A percentile compares a stretch with the other conserved stretches of the same genome.
Evolutionary conservation across 2,113 vertebrate species (phyloP).

Genomic region (Cyrtonyx montezumae): DNA sequence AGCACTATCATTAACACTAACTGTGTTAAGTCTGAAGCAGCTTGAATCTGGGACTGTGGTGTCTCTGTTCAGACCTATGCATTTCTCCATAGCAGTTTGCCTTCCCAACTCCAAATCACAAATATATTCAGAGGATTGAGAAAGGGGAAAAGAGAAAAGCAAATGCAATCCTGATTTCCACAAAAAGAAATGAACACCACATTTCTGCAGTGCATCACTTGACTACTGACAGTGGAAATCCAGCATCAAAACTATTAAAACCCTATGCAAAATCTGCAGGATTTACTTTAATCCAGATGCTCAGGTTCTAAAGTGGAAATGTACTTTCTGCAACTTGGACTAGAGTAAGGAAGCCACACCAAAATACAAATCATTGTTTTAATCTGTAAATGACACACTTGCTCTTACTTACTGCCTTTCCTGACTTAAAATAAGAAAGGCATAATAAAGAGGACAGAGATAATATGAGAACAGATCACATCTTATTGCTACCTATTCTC

Average conservation of each 20-base stretch:
- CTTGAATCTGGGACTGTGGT: neutral
- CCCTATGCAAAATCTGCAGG: neutral
- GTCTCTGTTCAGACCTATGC: neutral
- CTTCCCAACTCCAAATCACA: neutral
- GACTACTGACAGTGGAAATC: neutral
- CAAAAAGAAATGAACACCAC: neutral
- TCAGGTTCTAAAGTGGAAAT: neutral
- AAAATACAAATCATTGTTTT: neutral
- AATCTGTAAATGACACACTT: fast-evolving
- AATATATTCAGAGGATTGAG: neutral
- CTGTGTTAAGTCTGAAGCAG: neutral
- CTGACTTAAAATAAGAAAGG: neutral
- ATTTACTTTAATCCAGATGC: neutral
- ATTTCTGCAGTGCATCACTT: neutral
- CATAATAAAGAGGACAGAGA: neutral
- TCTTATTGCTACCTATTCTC: neutral
- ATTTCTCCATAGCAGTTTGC: neutral
- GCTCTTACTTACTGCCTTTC: neutral
- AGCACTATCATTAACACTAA: neutral
- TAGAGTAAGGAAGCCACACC: neutral
- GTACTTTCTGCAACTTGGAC: neutral
- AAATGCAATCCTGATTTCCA: neutral
- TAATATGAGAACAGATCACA: neutral
- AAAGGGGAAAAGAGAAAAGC: neutral
- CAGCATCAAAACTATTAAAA: neutral